phyloP scores from a whole-genome alignment of 2,113 vertebrate species.

The Nesoenas mayeri region DNA sequence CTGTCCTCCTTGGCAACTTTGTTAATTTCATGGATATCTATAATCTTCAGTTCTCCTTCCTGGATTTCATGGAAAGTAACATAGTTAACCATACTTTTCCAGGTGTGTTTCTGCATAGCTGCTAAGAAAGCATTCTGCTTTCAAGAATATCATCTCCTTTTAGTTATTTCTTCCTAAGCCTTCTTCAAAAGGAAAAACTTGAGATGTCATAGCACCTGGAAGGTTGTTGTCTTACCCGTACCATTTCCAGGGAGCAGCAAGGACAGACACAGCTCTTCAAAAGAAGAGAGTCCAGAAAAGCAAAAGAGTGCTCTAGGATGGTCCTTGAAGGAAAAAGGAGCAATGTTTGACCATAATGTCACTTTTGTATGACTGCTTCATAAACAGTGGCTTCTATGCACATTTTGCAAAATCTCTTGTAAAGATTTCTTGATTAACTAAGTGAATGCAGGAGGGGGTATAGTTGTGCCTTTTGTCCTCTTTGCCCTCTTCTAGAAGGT shows the following conservation, averaged over 20 bases:
- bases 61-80: background rate
- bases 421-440: background rate
- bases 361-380: background rate
- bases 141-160: background rate
- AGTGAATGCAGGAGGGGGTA: accelerated
- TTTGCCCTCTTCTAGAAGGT: background rate
- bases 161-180: background rate
- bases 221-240: background rate
- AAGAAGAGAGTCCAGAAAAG: background rate
- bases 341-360: background rate
- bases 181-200: background rate
- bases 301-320: background rate
- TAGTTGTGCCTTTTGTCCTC: background rate
- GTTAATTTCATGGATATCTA: background rate
- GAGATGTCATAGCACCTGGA: background rate
- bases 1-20: background rate
- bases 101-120: background rate
- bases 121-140: background rate
- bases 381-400: background rate
- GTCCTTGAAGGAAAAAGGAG: background rate
- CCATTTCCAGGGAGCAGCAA: background rate
- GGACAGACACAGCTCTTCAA: background rate
- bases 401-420: background rate
- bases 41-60: background rate
- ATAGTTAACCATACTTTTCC: background rate